These are phyloP conservation scores for Trichopria drosophilae DNA, from an alignment of 2,888 invertebrate species.

Conservation along the genomic window DNA sequence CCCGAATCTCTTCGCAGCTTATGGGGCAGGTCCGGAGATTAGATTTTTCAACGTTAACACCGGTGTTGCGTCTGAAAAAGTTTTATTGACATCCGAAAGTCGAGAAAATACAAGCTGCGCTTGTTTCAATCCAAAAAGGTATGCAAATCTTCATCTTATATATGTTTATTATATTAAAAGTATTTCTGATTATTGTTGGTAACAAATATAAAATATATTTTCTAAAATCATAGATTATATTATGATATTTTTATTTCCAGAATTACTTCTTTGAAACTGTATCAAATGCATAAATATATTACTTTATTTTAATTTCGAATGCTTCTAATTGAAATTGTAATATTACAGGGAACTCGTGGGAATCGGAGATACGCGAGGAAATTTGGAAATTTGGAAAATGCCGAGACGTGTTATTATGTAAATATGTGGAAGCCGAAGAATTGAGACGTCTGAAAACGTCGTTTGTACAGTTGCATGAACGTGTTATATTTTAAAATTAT, in stretches of 20 bases:
- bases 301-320: not conserved
- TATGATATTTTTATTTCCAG: conserved; percentile 10
- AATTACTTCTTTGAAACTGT: conserved; percentile 4
- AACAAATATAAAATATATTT: too few relatives aligned
- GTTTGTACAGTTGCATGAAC: too few relatives aligned
- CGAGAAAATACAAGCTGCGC: conserved; percentile 47
- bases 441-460: not conserved
- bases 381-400: conserved; percentile 53
- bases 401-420: too few relatives aligned
- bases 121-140: conserved; percentile 52
- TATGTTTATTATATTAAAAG: too few relatives aligned
- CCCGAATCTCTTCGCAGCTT: conserved; percentile 48
- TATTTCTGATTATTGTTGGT: too few relatives aligned
- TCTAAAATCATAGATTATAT: not conserved
- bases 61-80: conserved; percentile 40
- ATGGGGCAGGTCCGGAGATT: conserved; percentile 48
- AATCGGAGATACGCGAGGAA: conserved; percentile 47
- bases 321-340: not conserved
- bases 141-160: too few relatives aligned
- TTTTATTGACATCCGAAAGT: conserved; percentile 43
- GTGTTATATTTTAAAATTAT: too few relatives aligned
- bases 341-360: conserved; percentile 49
- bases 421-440: too few relatives aligned
- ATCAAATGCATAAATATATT: too few relatives aligned
- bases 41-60: conserved; percentile 47